Evolutionary conservation across 2,113 vertebrate species (phyloP).

Genomic region (Nansenia antarctica): DNA sequence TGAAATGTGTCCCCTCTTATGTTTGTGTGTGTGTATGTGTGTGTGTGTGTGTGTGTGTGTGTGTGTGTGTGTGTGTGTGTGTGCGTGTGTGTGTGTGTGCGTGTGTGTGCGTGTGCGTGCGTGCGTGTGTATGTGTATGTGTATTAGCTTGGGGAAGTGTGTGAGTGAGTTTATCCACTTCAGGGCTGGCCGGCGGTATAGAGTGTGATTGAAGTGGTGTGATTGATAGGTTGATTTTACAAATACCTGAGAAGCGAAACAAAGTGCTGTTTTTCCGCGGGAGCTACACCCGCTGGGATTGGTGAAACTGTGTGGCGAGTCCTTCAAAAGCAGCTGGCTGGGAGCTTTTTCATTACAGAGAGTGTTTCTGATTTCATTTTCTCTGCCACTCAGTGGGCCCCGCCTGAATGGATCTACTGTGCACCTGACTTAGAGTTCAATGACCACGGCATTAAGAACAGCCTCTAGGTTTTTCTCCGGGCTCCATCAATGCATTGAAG

Average conservation of each 20-base stretch:
- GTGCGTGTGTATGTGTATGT: not conserved
- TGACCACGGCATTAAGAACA: no score
- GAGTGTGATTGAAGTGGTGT: constrained; percentile 56
- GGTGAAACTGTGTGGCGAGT: constrained; percentile 26
- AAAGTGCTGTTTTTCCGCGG: constrained; percentile 33
- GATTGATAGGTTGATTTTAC: constrained; percentile 64
- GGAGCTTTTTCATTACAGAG: constrained; percentile 65
- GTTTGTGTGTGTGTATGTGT: no score
- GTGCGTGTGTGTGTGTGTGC: no score
- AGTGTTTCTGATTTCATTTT: constrained; percentile 59
- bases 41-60: constrained; percentile 17
- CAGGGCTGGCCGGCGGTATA: constrained; percentile 33
- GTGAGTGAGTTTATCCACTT: constrained; percentile 29
- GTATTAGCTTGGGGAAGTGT: not conserved
- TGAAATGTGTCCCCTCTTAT: no score
- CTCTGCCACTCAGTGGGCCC: constrained; percentile 33
- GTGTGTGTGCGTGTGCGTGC: not conserved
- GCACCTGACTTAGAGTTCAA: not conserved
- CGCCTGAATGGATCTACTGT: constrained; percentile 41
- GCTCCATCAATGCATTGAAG: no score
- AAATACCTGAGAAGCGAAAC: constrained; percentile 50
- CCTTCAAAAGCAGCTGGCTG: constrained; percentile 51
- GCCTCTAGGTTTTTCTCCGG: no score
- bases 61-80: constrained; percentile 20
- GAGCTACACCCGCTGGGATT: constrained; percentile 34